Conservation (phyloP, 2,888 invertebrate species). For the Sinotaia quadrata region DNA sequence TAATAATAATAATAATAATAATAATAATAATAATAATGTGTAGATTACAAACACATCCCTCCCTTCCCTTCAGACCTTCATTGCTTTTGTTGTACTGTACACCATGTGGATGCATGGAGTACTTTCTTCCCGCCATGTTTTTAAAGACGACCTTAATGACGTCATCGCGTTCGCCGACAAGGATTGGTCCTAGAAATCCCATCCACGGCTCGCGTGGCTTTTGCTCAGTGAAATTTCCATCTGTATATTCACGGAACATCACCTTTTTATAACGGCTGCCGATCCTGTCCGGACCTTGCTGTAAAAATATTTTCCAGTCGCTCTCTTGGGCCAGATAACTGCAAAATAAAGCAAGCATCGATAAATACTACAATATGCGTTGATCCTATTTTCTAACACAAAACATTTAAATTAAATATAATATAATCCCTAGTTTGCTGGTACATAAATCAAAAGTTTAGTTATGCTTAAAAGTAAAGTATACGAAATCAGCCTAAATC, state of each 20-base stretch:
- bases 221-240: slow-evolving; percentile 22
- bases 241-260: slow-evolving; percentile 35
- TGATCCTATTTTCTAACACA: too few species aligned
- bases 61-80: slow-evolving; percentile 34
- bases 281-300: slow-evolving; percentile 12
- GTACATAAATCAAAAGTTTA: too few species aligned
- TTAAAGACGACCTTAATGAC: slow-evolving; percentile 27
- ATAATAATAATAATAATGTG: too few species aligned
- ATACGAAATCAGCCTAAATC: too few species aligned
- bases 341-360: too few species aligned
- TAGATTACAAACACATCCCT: too few species aligned
- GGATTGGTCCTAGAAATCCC: slow-evolving; percentile 34
- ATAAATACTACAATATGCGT: too few species aligned
- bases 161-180: slow-evolving; percentile 31
- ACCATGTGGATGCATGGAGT: slow-evolving; percentile 37
- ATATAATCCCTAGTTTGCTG: too few species aligned
- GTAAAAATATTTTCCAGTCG: neutral
- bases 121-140: slow-evolving; percentile 26
- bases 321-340: slow-evolving; percentile 9
- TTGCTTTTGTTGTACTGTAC: slow-evolving; percentile 30
- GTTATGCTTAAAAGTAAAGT: too few species aligned
- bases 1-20: too few species aligned
- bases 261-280: slow-evolving; percentile 34
- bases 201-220: slow-evolving; percentile 27
- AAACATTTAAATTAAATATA: too few species aligned